Base-by-base conservation (phyloP, 2,888 invertebrate species). In the Myathropa florea region DNA sequence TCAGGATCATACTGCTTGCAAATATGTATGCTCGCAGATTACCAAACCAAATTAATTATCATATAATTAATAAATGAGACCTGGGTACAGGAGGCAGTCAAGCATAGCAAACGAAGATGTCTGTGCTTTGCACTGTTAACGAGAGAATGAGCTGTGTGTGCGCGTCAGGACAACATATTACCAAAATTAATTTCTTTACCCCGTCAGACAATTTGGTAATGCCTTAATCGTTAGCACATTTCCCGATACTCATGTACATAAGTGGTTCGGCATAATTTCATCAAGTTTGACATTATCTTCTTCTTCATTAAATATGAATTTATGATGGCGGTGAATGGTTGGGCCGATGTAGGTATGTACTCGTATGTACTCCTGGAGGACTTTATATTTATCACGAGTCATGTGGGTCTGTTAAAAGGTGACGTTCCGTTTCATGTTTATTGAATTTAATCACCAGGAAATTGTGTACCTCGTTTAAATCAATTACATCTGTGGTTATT, bases 11-110 rank as follows among this genome's bases (percentile, higher is more conserved):
- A 70, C 65, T 36, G 70, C 57, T 65, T 26, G 72, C 73, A 82
- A 82, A 86, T 73, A 78, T 75, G 83, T 57, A 12, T 26, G 23
- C 57, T 57, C 57, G 23, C 23, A 70, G 86, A 86, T 86, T 86
- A 83, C 70, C 78, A 79, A 86, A 86, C 86, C 75, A 86, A 86
- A 86, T 86, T 86, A 86, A 86, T 86, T 86, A 86, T 67, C 78
- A 83, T 83, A 83, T 86, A 83, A 86, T 86, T 86, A 83, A 86
- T 83, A 83, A 57, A 86, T 39, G 70, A 77, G 82, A 76, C 53
- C 46, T 64, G 53, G 78, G 30, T 33, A 30, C 24, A 55, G 70
- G 57, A 33, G 53, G 46, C 46, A 18, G 46, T 67, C 46, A 72
- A 68, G 33, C 28, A 81, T 81, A 57, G 46, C 76, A 23, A 21